Evolutionary conservation across 2,113 vertebrate genomes (phyloP).

Genomic region (Campylomormyrus tamandua): DNA sequence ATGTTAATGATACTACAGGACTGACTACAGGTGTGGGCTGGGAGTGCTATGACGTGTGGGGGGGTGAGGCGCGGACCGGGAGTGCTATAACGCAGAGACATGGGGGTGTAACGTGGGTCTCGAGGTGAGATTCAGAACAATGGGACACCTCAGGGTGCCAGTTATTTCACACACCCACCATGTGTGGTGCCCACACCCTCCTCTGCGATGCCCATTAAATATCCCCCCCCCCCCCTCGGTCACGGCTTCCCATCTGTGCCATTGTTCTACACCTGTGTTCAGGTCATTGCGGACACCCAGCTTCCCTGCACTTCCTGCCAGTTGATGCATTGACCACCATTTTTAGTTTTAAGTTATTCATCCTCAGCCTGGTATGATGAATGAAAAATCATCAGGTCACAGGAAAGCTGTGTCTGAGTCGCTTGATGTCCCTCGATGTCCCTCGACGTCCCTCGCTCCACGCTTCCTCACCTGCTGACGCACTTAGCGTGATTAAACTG

Average conservation of each 20-base stretch:
- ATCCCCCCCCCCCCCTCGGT: not conserved
- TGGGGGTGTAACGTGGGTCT: constrained; percentile 38
- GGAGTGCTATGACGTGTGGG: too few relatives aligned
- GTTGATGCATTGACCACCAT: not conserved
- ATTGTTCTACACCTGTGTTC: constrained; percentile 5
- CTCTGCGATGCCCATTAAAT: not conserved
- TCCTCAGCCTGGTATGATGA: not conserved
- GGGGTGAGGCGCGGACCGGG: too few relatives aligned
- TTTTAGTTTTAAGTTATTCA: not conserved
- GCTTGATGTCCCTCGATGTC: not conserved
- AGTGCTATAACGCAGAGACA: too few relatives aligned
- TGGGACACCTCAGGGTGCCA: constrained; percentile 56
- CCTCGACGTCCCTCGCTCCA: too few relatives aligned
- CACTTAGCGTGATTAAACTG: not conserved
- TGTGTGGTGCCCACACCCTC: not conserved
- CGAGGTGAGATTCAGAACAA: constrained; percentile 64
- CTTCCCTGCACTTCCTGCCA: not conserved
- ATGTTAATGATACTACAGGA: not conserved
- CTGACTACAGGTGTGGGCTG: not conserved
- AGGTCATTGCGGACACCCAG: not conserved
- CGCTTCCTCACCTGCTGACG: not conserved
- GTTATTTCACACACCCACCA: not conserved
- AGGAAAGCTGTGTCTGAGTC: not conserved
- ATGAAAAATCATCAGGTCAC: not conserved
- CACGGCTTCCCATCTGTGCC: not conserved